Percentiles rank a stretch among this genome's conserved stretches.
These are phyloP conservation scores for Brachyhypopomus occidentalis DNA, from an alignment of 2,113 vertebrate genomes.

Conservation along the genomic window DNA sequence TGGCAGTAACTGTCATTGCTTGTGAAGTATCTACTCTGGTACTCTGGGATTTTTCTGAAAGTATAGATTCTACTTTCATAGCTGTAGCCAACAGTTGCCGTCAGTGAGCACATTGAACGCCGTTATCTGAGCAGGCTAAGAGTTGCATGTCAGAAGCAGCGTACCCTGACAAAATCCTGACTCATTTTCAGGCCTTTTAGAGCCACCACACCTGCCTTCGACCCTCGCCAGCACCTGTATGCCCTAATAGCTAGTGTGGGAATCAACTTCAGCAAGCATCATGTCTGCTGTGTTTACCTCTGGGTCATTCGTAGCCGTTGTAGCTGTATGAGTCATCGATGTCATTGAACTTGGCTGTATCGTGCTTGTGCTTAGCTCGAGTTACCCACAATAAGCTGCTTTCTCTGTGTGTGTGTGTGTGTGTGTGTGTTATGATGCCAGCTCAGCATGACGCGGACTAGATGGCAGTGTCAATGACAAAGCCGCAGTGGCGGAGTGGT, in stretches of 20 bases:
- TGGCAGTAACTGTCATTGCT: not conserved
- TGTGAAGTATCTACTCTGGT: constrained; percentile 11
- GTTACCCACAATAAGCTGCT: not conserved
- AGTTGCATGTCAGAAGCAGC: constrained; percentile 9
- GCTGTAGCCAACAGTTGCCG: not conserved
- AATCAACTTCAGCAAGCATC: constrained; percentile 25
- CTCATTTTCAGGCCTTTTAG: constrained; percentile 18
- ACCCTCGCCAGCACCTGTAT: constrained; percentile 19
- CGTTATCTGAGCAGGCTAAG: constrained; percentile 22
- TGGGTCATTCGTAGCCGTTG: not conserved
- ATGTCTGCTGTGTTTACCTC: constrained; percentile 25
- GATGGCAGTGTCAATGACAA: constrained; percentile 46
- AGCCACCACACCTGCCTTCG: constrained; percentile 1
- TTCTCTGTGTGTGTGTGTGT: not conserved
- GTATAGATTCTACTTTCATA: not conserved
- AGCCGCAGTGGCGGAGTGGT: constrained; percentile 37
- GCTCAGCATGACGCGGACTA: constrained; percentile 47
- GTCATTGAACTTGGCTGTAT: not conserved
- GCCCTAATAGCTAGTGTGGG: constrained; percentile 23
- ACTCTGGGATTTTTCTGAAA: not conserved
- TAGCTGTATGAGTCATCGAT: not conserved
- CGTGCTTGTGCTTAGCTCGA: not conserved
- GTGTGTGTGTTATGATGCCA: constrained; percentile 42
- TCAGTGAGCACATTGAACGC: not conserved
- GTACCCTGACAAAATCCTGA: constrained; percentile 21